Evolutionary conservation across 2,113 vertebrate species (phyloP).

Genomic region (Apodemus speciosus): DNA sequence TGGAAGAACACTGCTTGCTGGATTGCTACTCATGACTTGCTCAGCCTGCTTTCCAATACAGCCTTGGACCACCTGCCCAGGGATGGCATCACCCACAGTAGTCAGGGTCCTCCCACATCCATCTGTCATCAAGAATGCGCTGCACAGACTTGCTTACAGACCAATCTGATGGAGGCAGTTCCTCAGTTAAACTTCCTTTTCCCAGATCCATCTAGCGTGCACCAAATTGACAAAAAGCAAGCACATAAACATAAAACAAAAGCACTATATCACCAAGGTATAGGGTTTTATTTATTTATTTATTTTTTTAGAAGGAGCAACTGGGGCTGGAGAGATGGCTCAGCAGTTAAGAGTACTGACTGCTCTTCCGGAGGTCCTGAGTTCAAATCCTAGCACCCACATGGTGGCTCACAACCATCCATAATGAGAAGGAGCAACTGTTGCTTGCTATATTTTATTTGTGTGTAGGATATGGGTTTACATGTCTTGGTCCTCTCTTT

Average conservation of each 20-base stretch:
- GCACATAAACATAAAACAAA: background rate
- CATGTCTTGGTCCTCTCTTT: background rate
- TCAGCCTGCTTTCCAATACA: background rate
- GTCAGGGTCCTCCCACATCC: background rate
- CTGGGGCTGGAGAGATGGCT: background rate
- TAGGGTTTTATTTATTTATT: background rate
- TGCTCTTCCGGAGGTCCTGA: too few species aligned
- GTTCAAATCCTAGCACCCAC: too few species aligned
- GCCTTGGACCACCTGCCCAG: background rate
- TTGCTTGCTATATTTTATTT: background rate
- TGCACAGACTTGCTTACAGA: background rate
- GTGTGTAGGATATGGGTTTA: background rate
- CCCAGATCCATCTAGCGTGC: background rate
- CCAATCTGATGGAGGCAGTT: background rate
- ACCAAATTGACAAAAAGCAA: background rate
- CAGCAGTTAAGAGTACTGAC: too few species aligned
- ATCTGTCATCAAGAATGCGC: background rate
- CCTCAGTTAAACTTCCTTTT: background rate
- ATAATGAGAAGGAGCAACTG: background rate
- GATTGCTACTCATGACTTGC: background rate
- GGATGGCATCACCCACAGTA: background rate
- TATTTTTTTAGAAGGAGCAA: background rate
- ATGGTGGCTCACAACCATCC: too few species aligned
- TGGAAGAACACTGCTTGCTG: background rate
- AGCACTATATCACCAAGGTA: background rate